Evolutionary conservation across 2,113 vertebrate species (phyloP).

Genomic region (Illadopsis cleaveri): DNA sequence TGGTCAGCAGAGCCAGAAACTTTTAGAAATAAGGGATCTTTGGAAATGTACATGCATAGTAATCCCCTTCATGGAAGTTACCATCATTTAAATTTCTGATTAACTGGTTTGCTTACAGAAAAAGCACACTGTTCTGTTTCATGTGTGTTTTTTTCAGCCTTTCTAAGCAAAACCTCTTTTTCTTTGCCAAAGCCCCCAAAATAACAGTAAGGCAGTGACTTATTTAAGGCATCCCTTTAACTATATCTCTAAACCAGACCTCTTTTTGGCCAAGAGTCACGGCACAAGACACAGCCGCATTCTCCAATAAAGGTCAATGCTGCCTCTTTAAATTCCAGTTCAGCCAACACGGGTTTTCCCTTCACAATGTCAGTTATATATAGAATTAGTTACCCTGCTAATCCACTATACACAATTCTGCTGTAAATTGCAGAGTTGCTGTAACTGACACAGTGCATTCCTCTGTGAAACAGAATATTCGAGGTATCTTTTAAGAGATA

Average conservation of each 20-base stretch:
- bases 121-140: background rate
- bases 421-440: background rate
- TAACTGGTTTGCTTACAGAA: background rate
- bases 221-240: background rate
- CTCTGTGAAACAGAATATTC: background rate
- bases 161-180: background rate
- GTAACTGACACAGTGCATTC: background rate
- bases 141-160: background rate
- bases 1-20: background rate
- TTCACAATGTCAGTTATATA: background rate
- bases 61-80: background rate
- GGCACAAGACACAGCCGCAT: background rate
- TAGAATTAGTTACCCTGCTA: background rate
- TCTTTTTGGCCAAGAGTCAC: background rate
- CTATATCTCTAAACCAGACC: background rate
- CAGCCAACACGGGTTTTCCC: background rate
- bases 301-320: background rate
- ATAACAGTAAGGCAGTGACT: background rate
- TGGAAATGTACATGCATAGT: background rate
- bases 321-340: background rate
- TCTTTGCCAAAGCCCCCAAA: background rate
- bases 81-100: background rate
- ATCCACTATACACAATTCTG: accelerated
- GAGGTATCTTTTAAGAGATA: background rate
- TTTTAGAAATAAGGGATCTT: background rate